Conservation (phyloP, 2,888 invertebrate species). For the Hypena proboscidalis region DNA sequence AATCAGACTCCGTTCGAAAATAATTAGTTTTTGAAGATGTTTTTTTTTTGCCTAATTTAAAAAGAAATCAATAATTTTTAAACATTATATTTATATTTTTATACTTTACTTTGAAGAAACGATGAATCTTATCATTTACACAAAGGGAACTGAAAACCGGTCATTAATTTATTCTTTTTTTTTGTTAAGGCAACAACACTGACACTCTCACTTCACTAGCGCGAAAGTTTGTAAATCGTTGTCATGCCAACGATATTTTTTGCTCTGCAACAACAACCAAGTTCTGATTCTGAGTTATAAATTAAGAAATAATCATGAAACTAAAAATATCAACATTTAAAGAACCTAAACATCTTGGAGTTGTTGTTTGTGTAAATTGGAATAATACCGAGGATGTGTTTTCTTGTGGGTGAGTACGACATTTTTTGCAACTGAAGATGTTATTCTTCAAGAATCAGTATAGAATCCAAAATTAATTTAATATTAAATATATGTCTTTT, state of each 20-base stretch:
- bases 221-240: constrained; percentile 17
- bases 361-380: constrained; percentile 97
- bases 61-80: no score
- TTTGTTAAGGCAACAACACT: neutral
- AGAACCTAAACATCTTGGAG: constrained; percentile 90
- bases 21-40: no score
- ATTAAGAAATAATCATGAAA: constrained; percentile 85
- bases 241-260: constrained; percentile 38
- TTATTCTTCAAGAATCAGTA: no score
- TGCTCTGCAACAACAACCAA: constrained; percentile 6
- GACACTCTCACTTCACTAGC: neutral
- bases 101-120: no score
- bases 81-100: no score
- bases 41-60: no score
- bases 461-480: no score
- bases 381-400: constrained; percentile 96
- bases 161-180: neutral
- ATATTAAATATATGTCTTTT: no score
- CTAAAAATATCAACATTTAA: constrained; percentile 92
- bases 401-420: constrained; percentile 91
- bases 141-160: no score
- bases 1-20: no score
- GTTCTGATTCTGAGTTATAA: neutral
- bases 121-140: no score
- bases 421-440: neutral